Percentiles rank a stretch among this genome's conserved stretches.
phyloP scores from a whole-genome alignment of 2,113 vertebrate species.

The Pseudorhombus dupliciocellatus region DNA sequence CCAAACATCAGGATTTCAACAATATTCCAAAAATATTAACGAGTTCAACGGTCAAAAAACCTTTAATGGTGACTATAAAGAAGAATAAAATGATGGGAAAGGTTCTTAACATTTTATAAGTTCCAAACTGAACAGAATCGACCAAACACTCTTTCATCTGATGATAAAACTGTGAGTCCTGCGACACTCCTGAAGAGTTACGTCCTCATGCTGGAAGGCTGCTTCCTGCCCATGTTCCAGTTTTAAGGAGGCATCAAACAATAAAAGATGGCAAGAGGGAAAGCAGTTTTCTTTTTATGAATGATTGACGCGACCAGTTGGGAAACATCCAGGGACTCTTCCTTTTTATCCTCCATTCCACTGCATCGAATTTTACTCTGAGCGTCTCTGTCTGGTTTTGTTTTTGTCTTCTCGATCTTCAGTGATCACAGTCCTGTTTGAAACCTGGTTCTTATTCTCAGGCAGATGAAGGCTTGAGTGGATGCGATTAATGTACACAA shows the following conservation, averaged over 20 bases:
- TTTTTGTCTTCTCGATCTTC: conserved; percentile 19
- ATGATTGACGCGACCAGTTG: conserved; percentile 57
- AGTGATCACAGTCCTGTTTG: conserved; percentile 20
- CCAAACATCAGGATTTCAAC: too few species aligned
- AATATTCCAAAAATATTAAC: too few species aligned
- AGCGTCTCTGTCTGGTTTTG: conserved; percentile 25
- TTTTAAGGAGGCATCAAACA: conserved; percentile 53
- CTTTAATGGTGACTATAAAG: too few species aligned
- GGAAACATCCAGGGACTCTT: conserved; percentile 44
- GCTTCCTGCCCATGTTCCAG: conserved; percentile 43
- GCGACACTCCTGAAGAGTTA: conserved; percentile 24
- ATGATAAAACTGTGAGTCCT: too few species aligned
- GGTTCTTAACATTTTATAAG: too few species aligned
- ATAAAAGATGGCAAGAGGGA: conserved; percentile 42
- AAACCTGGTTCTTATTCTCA: background rate
- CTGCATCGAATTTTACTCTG: conserved; percentile 9
- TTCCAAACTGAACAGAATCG: too few species aligned
- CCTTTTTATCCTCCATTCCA: conserved; percentile 42
- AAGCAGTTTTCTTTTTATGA: conserved; percentile 40
- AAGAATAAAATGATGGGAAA: too few species aligned
- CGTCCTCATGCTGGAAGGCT: conserved; percentile 16
- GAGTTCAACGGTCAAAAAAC: too few species aligned
- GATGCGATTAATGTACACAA: background rate
- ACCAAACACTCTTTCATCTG: too few species aligned
- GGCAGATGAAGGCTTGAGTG: conserved; percentile 5